Conservation (phyloP, 2,797 vertebrate genomes). For the Betta splendens region DNA sequence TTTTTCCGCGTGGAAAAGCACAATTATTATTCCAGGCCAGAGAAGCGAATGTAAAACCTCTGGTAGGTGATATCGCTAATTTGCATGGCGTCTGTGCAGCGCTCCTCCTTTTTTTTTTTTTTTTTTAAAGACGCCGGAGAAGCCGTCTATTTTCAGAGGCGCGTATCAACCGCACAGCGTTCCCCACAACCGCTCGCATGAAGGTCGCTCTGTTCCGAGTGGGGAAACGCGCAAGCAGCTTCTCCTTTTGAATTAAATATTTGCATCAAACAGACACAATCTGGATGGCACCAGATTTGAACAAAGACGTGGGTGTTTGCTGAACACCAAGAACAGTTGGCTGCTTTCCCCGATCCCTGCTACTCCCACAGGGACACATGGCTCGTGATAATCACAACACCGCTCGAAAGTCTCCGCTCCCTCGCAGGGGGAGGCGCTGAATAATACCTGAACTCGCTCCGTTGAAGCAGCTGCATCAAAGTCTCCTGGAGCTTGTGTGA, state of each 20-base stretch:
- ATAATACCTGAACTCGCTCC: constrained; percentile 3
- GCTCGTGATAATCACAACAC: constrained; percentile 25
- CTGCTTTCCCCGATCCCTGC: constrained; percentile 14
- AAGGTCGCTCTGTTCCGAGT: not conserved
- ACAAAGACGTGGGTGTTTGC: constrained; percentile 45
- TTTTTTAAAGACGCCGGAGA: constrained; percentile 3
- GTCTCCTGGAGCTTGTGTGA: not conserved
- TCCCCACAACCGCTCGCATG: not conserved
- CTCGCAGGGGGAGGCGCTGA: constrained; percentile 1
- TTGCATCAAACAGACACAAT: constrained; percentile 37
- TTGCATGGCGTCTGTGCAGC: constrained; percentile 5
- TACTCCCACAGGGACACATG: constrained; percentile 38
- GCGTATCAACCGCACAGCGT: not conserved
- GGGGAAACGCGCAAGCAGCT: not conserved
- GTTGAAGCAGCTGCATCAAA: not conserved
- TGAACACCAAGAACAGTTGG: constrained; percentile 39
- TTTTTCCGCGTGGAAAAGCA: constrained; percentile 6
- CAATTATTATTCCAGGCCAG: constrained; percentile 33
- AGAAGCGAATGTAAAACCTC: constrained; percentile 4
- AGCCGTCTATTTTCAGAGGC: constrained; percentile 18
- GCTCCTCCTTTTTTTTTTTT: too few relatives aligned
- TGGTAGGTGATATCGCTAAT: constrained; percentile 4
- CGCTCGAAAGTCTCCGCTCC: constrained; percentile 9
- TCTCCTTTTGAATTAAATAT: constrained; percentile 45
- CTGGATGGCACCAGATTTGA: constrained; percentile 30